Evolutionary conservation across 2,113 vertebrate genomes (phyloP).

Genomic region (Columbina picui): DNA sequence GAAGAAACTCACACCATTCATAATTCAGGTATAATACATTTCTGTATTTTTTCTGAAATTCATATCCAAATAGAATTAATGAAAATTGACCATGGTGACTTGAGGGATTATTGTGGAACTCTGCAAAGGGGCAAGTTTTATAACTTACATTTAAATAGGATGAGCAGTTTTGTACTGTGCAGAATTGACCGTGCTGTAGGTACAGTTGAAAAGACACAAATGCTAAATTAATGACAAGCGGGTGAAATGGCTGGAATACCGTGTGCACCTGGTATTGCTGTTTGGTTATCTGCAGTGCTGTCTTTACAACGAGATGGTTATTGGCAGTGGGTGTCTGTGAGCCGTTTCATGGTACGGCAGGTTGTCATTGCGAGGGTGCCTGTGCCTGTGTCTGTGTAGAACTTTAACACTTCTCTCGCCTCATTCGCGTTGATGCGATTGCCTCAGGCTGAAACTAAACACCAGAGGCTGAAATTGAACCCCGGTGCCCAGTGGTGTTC

Average conservation of each 20-base stretch:
- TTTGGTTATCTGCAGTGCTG: neutral
- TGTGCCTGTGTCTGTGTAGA: neutral
- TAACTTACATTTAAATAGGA: constrained; percentile 3
- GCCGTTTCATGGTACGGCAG: neutral
- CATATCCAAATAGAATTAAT: neutral
- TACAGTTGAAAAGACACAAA: neutral
- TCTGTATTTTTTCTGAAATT: neutral
- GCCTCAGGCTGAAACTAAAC: constrained; percentile 33
- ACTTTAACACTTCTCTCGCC: neutral
- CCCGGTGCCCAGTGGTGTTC: neutral
- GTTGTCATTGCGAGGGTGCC: neutral
- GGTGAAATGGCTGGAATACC: neutral
- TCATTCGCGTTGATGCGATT: neutral
- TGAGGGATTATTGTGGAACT: neutral
- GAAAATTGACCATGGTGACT: neutral
- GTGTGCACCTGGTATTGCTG: accelerated
- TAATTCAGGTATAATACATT: constrained; percentile 83
- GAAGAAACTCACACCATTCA: constrained; percentile 94
- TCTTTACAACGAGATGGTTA: neutral
- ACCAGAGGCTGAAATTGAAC: constrained; percentile 58
- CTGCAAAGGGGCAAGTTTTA: neutral
- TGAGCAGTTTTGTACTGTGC: neutral
- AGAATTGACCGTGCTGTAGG: neutral
- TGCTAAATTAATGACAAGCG: neutral
- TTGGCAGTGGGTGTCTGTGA: neutral